A percentile compares a stretch with the other conserved stretches of the same genome.
Evolutionary conservation across 2,888 invertebrate species (phyloP).

Genomic region (Euzophera pinguis): DNA sequence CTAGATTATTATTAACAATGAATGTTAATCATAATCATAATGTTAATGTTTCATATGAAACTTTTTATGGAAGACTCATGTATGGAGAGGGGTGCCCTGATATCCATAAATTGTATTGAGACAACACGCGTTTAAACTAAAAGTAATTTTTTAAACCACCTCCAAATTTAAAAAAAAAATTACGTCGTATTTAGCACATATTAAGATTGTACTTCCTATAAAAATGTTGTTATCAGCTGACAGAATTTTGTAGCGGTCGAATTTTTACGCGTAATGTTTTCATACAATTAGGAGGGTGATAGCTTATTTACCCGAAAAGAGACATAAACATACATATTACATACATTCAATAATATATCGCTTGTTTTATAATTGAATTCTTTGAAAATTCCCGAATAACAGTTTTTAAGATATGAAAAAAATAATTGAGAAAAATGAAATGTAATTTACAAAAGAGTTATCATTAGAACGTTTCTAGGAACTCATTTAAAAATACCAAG

Average conservation of each 20-base stretch:
- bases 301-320: constrained; percentile 27
- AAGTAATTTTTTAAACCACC: no score
- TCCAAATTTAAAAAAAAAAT: no score
- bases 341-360: constrained; percentile 22
- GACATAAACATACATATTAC: constrained; percentile 13
- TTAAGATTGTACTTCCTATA: no score
- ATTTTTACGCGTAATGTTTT: background rate
- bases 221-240: no score
- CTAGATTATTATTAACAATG: background rate
- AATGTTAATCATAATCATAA: no score
- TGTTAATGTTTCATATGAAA: constrained; percentile 24
- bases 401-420: background rate
- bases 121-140: background rate
- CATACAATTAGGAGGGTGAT: background rate
- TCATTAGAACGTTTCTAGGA: background rate
- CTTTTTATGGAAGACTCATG: constrained; percentile 39
- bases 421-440: background rate
- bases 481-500: background rate
- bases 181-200: no score
- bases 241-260: no score
- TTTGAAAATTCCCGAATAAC: constrained; percentile 5
- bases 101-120: background rate
- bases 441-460: background rate
- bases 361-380: constrained; percentile 23
- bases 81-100: constrained; percentile 17